phyloP scores from a whole-genome alignment of 1,140 invertebrate species.

The Drosophila gunungcola region DNA sequence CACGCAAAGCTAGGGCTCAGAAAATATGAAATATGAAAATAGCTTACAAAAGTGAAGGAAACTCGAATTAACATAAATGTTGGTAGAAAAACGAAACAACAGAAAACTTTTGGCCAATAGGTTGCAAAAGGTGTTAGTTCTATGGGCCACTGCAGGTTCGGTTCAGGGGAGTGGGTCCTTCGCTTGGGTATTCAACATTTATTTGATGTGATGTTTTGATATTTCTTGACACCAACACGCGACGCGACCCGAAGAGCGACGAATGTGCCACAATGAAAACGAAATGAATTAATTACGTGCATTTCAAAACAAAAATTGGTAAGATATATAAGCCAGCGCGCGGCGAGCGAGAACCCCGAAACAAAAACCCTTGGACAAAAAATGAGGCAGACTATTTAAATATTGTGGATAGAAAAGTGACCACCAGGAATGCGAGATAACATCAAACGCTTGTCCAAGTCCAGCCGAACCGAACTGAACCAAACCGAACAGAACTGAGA shows the following conservation, averaged over 20 bases:
- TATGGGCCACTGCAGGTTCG: constrained; percentile 18
- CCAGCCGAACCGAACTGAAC: constrained; percentile 36
- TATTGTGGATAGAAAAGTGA: constrained; percentile 84
- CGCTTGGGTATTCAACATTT: constrained; percentile 79
- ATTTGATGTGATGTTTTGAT: constrained; percentile 85
- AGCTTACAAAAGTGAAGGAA: constrained; percentile 62
- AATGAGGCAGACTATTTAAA: constrained; percentile 76
- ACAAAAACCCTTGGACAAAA: constrained; percentile 37
- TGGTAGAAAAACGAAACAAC: constrained; percentile 24
- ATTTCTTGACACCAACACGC: constrained; percentile 85
- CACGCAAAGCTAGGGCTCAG: constrained; percentile 53
- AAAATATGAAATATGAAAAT: constrained; percentile 75
- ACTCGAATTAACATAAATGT: constrained; percentile 77
- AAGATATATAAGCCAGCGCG: constrained; percentile 30
- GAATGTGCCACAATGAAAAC: constrained; percentile 73
- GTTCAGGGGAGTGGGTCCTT: constrained; percentile 3
- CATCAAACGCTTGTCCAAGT: constrained; percentile 72
- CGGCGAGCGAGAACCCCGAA: constrained; percentile 26
- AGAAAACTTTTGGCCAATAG: constrained; percentile 55
- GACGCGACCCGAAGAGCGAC: constrained; percentile 66
- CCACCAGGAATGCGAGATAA: constrained; percentile 83
- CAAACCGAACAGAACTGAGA: constrained; percentile 48
- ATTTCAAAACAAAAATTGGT: constrained; percentile 75
- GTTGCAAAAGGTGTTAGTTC: constrained; percentile 67
- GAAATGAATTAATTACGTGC: constrained; percentile 83